Conservation (phyloP, 2,797 vertebrate genomes). For the Trachops cirrhosus region DNA sequence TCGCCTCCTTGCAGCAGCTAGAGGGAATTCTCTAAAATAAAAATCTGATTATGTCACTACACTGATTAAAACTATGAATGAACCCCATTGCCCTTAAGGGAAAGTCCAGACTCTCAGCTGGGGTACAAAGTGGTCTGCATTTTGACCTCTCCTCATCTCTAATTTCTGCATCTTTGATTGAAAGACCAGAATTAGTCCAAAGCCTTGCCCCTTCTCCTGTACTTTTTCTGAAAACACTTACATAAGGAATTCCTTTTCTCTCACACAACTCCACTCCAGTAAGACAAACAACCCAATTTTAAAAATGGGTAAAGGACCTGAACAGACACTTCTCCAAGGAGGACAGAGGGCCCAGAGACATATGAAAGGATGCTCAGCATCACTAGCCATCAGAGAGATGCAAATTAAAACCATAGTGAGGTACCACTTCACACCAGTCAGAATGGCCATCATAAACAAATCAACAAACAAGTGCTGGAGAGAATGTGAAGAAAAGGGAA, state of each 20-base stretch:
- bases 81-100: neutral
- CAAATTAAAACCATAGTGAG: no score
- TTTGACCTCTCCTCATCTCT: neutral
- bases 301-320: no score
- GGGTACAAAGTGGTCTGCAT: neutral
- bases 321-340: no score
- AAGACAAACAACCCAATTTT: no score
- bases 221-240: neutral
- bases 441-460: no score
- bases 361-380: no score
- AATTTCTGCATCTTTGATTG: neutral
- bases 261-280: no score
- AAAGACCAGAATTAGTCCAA: neutral
- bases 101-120: neutral
- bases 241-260: neutral
- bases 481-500: no score
- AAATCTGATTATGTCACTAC: neutral
- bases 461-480: no score
- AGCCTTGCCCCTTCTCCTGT: neutral
- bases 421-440: no score
- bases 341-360: no score
- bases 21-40: neutral
- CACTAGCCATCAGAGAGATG: no score
- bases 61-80: neutral
- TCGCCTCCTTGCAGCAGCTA: neutral